Evolutionary conservation across 92 coral and sea anemone genomes (phyloP).

Genomic region (Actinernus sp.): DNA sequence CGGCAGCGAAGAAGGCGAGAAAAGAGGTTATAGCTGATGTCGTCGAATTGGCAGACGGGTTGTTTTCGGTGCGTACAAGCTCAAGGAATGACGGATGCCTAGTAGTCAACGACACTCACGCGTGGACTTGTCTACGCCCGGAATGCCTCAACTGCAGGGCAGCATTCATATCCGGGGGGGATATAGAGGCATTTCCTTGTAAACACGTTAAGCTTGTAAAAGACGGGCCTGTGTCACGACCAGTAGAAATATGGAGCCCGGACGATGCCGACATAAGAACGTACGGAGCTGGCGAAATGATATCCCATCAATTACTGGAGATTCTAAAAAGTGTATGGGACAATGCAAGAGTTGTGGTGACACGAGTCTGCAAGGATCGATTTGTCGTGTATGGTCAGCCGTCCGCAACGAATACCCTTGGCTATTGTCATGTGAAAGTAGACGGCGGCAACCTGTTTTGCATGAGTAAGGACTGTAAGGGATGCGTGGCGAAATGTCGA

Average conservation of each 20-base stretch:
- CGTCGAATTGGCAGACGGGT: background rate
- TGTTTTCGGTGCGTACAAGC: conserved; percentile 21
- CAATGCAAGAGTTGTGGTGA: conserved; percentile 4
- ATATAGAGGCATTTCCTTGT: background rate
- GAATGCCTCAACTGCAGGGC: too few relatives aligned
- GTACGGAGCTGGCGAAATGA: background rate
- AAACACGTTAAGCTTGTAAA: too few relatives aligned
- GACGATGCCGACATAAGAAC: background rate
- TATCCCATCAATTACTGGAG: background rate
- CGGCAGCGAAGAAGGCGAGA: background rate
- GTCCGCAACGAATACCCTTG: conserved; percentile 45
- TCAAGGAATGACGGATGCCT: conserved; percentile 23
- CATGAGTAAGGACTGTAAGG: conserved; percentile 25
- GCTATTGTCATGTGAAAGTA: conserved; percentile 30
- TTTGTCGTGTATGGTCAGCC: conserved; percentile 42
- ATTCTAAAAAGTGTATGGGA: background rate
- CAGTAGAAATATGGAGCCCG: background rate
- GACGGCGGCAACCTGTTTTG: conserved; percentile 13
- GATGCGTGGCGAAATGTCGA: conserved; percentile 26
- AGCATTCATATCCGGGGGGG: too few relatives aligned
- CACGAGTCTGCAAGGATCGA: conserved; percentile 8
- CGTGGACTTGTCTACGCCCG: too few relatives aligned
- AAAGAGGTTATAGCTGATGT: conserved; percentile 5
- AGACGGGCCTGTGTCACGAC: background rate
- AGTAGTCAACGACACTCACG: conserved; percentile 11